Evolutionary conservation across 2,113 vertebrate species (phyloP).

Genomic region (Anthoscopus minutus): DNA sequence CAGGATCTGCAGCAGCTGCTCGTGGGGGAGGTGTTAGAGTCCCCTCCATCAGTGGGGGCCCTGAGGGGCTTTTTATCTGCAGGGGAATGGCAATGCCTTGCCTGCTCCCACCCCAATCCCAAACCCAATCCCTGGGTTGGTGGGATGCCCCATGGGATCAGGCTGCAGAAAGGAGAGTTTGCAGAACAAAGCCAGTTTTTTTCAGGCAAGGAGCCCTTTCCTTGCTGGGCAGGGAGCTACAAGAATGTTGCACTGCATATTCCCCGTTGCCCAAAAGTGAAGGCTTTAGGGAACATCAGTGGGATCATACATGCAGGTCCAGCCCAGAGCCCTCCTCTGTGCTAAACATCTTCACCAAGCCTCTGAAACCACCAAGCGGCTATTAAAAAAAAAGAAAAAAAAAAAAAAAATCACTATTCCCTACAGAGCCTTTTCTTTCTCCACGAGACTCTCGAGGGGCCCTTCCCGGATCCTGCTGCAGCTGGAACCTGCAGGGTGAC

Average conservation of each 20-base stretch:
- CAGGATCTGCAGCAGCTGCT: background rate
- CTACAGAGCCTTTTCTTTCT: background rate
- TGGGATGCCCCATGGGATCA: background rate
- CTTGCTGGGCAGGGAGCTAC: background rate
- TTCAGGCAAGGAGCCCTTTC: background rate
- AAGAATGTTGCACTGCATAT: too few species aligned
- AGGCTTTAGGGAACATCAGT: background rate
- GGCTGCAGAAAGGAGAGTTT: background rate
- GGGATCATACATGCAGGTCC: background rate
- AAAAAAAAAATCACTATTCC: background rate
- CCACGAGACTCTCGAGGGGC: fast-evolving
- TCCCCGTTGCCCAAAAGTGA: background rate
- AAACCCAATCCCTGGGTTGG: fast-evolving
- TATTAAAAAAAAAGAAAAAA: background rate
- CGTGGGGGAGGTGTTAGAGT: fast-evolving
- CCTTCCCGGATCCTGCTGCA: fast-evolving
- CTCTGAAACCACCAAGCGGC: background rate
- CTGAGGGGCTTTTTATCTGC: background rate
- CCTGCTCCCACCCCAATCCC: background rate
- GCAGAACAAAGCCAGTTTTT: background rate
- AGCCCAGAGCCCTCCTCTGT: background rate
- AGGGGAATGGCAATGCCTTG: background rate
- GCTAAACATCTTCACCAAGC: background rate
- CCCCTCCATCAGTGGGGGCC: background rate
- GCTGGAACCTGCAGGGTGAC: background rate